Evolutionary conservation across 2,797 vertebrate genomes (phyloP).

Genomic region (Protonibea diacanthus): DNA sequence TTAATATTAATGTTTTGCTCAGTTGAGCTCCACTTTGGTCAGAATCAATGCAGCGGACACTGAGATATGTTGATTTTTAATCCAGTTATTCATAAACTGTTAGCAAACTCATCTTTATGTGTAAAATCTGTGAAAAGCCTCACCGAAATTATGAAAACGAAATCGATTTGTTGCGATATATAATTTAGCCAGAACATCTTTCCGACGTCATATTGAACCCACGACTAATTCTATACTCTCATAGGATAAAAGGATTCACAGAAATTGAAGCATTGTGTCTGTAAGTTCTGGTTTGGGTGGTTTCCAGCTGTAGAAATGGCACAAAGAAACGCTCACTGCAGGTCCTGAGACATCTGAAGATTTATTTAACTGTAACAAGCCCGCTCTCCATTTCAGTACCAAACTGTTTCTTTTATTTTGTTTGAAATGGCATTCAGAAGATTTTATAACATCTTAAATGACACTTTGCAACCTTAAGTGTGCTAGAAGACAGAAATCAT

Average conservation of each 20-base stretch:
- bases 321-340: not conserved
- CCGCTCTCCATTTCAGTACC: constrained; percentile 4
- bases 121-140: not conserved
- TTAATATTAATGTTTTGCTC: not conserved
- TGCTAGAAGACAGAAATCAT: not conserved
- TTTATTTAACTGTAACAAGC: constrained; percentile 26
- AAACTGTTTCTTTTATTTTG: not conserved
- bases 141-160: not conserved
- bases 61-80: too few relatives aligned
- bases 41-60: too few relatives aligned
- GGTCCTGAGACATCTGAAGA: constrained; percentile 15
- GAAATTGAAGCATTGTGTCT: not conserved
- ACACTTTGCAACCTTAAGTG: not conserved
- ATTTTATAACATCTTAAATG: constrained; percentile 2
- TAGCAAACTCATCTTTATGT: not conserved
- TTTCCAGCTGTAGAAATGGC: not conserved
- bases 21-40: too few relatives aligned
- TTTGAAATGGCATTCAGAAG: not conserved
- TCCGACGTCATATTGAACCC: not conserved
- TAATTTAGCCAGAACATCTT: not conserved
- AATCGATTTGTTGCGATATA: not conserved
- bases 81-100: not conserved
- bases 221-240: not conserved
- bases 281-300: not conserved
- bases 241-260: not conserved